Conservation (phyloP, 2,797 vertebrate species). For the Ambastaia sidthimunki region DNA sequence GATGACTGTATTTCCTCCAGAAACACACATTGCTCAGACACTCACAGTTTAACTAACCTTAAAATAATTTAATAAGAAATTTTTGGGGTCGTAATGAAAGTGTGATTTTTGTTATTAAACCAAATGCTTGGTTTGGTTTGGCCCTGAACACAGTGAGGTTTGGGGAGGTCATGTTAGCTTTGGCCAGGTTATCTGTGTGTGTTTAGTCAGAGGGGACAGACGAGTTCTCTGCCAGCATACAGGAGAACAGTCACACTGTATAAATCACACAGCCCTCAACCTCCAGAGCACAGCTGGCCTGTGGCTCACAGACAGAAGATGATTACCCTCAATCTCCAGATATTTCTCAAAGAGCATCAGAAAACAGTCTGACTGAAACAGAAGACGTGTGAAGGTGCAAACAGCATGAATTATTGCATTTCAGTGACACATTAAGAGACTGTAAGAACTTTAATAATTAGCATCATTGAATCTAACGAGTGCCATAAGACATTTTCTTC, state of each 20-base stretch:
- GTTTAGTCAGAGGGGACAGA: slow-evolving; percentile 28
- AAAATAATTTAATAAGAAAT: too few relatives aligned
- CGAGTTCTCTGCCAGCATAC: slow-evolving; percentile 29
- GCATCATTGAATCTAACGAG: slow-evolving; percentile 28
- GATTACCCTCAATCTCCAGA: slow-evolving; percentile 17
- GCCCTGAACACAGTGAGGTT: slow-evolving; percentile 1
- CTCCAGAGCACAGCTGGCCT: slow-evolving; percentile 32
- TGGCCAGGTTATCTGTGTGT: slow-evolving; percentile 15
- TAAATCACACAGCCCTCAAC: slow-evolving; percentile 43
- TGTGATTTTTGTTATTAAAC: not conserved
- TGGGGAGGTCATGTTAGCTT: not conserved
- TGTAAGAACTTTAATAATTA: slow-evolving; percentile 21
- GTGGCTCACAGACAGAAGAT: slow-evolving; percentile 31
- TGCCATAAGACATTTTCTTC: slow-evolving; percentile 15
- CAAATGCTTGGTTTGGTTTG: not conserved
- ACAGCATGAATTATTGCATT: slow-evolving; percentile 4
- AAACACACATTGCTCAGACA: too few relatives aligned
- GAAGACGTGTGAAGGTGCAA: not conserved
- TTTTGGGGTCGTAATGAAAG: too few relatives aligned
- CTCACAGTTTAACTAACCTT: too few relatives aligned
- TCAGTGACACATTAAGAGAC: slow-evolving; percentile 11
- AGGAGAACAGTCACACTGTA: slow-evolving; percentile 42
- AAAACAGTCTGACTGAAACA: not conserved
- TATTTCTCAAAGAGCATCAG: not conserved
- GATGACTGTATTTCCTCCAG: not conserved